Evolutionary conservation across 2,888 invertebrate species (phyloP).

Genomic region (Gastracanthus pulcherrimus): DNA sequence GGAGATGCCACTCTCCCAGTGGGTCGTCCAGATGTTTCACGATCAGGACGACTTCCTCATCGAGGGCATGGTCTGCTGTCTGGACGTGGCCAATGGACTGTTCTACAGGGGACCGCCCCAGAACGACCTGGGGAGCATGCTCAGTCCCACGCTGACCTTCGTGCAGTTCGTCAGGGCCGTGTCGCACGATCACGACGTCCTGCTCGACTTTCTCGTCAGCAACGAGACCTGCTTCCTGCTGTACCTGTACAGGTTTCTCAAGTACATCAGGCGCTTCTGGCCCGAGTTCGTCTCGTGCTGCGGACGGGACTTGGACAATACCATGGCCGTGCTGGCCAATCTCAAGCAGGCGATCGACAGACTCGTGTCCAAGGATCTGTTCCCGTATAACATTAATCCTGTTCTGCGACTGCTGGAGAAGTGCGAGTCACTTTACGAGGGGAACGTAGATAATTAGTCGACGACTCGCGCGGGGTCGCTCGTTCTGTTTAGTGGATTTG

Average conservation of each 20-base stretch:
- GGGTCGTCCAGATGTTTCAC: constrained; percentile 91
- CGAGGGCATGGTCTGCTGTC: constrained; percentile 94
- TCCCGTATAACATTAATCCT: constrained; percentile 94
- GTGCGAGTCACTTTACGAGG: constrained; percentile 91
- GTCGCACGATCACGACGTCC: constrained; percentile 88
- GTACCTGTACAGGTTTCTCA: constrained; percentile 90
- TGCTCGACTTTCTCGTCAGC: constrained; percentile 91
- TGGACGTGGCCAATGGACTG: constrained; percentile 92
- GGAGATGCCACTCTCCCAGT: constrained; percentile 91
- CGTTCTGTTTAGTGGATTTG: constrained; percentile 15
- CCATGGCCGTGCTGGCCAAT: constrained; percentile 90
- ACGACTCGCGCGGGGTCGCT: no score
- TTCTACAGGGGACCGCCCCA: constrained; percentile 89
- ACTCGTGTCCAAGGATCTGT: constrained; percentile 89
- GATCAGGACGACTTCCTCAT: constrained; percentile 95
- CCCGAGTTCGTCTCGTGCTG: constrained; percentile 89
- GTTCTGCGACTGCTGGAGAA: constrained; percentile 89
- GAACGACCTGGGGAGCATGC: constrained; percentile 88
- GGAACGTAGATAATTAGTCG: constrained; percentile 85
- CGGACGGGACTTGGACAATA: constrained; percentile 86
- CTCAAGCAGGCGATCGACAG: constrained; percentile 89
- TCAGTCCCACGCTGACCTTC: constrained; percentile 92
- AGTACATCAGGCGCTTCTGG: constrained; percentile 91
- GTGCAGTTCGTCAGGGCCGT: constrained; percentile 91
- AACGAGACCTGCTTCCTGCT: constrained; percentile 94